Conservation (phyloP, 2,797 vertebrate genomes). For the Protonibea diacanthus region DNA sequence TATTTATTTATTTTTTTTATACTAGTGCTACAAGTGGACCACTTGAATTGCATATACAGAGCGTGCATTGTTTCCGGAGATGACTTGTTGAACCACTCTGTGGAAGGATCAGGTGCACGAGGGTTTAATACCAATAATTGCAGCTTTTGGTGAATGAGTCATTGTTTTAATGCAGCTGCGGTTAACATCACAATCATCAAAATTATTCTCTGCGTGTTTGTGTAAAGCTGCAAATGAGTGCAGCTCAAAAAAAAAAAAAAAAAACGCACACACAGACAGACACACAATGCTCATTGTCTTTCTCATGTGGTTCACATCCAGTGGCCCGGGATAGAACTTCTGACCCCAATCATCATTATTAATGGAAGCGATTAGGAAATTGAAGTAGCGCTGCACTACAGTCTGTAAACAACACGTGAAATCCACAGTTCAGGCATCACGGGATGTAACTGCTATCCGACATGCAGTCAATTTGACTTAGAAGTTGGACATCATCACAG, state of each 20-base stretch:
- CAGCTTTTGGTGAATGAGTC: slow-evolving; percentile 73
- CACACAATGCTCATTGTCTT: slow-evolving; percentile 27
- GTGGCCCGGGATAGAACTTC: slow-evolving; percentile 23
- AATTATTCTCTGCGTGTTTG: slow-evolving; percentile 56
- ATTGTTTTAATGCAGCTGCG: slow-evolving; percentile 82
- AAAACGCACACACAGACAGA: not conserved
- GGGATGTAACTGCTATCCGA: not conserved
- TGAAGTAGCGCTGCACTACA: slow-evolving; percentile 4
- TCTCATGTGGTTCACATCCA: slow-evolving; percentile 17
- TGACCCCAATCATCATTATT: slow-evolving; percentile 71
- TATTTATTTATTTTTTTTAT: slow-evolving; percentile 1
- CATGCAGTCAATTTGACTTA: not conserved
- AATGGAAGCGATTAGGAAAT: slow-evolving; percentile 60
- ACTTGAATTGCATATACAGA: slow-evolving; percentile 56
- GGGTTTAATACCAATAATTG: slow-evolving; percentile 82
- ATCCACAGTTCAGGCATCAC: slow-evolving; percentile 4
- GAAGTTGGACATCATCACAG: not conserved
- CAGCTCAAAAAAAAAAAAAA: slow-evolving; percentile 4
- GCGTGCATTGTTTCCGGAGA: slow-evolving; percentile 54
- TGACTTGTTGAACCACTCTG: slow-evolving; percentile 69
- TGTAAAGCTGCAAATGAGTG: slow-evolving; percentile 47
- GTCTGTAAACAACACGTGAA: slow-evolving; percentile 36
- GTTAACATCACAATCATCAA: slow-evolving; percentile 75
- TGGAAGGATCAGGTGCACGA: slow-evolving; percentile 55
- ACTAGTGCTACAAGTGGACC: slow-evolving; percentile 56